These are phyloP conservation scores for Meteorus colon DNA, from an alignment of 2,888 invertebrate species.

Conservation along the genomic window DNA sequence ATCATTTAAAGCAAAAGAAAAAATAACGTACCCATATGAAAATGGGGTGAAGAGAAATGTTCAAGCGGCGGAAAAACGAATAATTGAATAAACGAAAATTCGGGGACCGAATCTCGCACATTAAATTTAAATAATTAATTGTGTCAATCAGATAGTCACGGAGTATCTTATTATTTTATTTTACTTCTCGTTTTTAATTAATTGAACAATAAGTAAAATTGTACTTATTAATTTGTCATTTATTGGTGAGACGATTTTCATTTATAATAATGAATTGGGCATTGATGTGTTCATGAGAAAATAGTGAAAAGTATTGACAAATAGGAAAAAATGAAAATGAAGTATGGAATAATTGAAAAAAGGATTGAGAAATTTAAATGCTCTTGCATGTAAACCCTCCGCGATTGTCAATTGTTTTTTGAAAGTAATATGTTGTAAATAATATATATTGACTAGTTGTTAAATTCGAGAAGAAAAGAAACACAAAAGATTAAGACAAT, in stretches of 20 bases:
- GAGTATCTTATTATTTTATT: not conserved
- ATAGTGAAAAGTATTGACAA: constrained; percentile 29
- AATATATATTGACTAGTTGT: constrained; percentile 58
- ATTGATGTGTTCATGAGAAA: not conserved
- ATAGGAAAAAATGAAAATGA: no score
- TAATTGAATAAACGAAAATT: constrained; percentile 5
- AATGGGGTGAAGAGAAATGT: not conserved
- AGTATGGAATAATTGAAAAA: constrained; percentile 39
- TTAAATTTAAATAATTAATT: not conserved
- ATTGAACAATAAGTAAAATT: constrained; percentile 4
- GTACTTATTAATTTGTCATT: constrained; percentile 11
- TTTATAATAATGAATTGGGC: not conserved
- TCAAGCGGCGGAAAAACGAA: not conserved
- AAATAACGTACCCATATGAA: not conserved
- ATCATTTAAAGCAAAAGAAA: constrained; percentile 37
- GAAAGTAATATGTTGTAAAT: constrained; percentile 70
- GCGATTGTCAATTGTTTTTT: constrained; percentile 72
- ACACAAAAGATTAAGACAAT: not conserved
- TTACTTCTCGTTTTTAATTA: not conserved
- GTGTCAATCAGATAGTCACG: not conserved
- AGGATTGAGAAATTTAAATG: constrained; percentile 47
- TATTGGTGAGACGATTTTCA: not conserved
- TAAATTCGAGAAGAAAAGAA: constrained; percentile 37
- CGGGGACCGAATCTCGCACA: constrained; percentile 3
- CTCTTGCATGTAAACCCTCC: constrained; percentile 61